Evolutionary conservation across 2,888 invertebrate genomes (phyloP), one percentile per base, ranked within the genome.

Genomic region (Reticulitermes lucifugus): DNA sequence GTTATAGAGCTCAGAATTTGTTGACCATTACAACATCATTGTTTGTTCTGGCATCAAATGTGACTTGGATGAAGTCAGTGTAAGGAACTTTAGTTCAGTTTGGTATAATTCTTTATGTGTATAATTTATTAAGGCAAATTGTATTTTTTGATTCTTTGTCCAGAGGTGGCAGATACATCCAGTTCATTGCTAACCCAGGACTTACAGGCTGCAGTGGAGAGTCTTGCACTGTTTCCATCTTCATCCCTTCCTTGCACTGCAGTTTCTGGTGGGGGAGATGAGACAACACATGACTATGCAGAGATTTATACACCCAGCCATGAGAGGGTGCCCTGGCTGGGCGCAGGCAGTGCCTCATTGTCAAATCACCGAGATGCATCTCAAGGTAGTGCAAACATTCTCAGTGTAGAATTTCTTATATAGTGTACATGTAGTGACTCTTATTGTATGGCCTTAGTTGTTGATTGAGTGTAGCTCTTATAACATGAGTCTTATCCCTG

Each of bases 301-400:
- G 98, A 98, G 91, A 98, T 98, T 87, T 98, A 98, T 89, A 98
- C 98, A 46, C 98, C 98, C 0, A 97, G 96, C 88, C 94, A 96
- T 90, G 98, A 96, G 91, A 92, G 93, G 86, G 87, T 88, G 75
- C 89, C 89, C 88, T 91, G 88, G 88, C 86, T 60, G 82, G 81
- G 73, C 29, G 73, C 60, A 41, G 46, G 85, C 90, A 91, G n/a
- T n/a, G 55, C 35, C 21, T 35, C 59, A 85, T 43, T 83, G 5
- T 25, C 55, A 21, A 77, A 81, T 46, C 79, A 84, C 43, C 29
- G 84, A 55, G 86, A 83, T 79, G 83, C 71, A 14, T 86, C 86
- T 7, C 86, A 84, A 80, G 86, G 86, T 84, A 43, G 5, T 55
- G 18, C 18, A 55, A 14, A 14, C 12, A 18, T 55, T 55, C 18